Conservation (phyloP, 2,113 vertebrate species). For the Lamprotornis superbus region DNA sequence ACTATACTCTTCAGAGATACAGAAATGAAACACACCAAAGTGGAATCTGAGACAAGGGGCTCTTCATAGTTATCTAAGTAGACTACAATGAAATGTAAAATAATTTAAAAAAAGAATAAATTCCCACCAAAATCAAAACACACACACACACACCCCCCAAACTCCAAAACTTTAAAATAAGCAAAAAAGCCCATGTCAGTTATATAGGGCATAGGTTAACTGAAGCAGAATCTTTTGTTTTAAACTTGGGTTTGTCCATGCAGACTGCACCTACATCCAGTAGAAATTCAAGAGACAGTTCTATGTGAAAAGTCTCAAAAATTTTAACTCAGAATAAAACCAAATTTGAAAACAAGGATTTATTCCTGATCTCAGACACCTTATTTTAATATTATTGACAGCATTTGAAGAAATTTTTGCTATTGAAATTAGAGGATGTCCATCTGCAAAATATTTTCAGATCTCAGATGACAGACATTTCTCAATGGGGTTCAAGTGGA, state of each 20-base stretch:
- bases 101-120: neutral
- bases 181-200: rapidly evolving
- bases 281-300: neutral
- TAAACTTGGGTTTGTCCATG: neutral
- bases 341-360: neutral
- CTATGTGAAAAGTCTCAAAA: neutral
- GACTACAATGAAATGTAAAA: neutral
- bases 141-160: neutral
- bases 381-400: neutral
- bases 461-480: neutral
- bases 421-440: neutral
- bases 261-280: neutral
- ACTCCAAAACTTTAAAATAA: neutral
- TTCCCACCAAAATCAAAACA: neutral
- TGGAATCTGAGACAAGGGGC: neutral
- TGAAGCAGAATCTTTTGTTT: neutral
- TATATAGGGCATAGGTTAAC: neutral
- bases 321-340: neutral
- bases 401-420: neutral
- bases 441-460: neutral
- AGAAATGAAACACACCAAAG: neutral
- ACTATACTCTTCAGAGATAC: neutral
- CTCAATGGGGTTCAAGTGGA: neutral
- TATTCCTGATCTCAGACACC: neutral
- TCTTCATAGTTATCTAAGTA: neutral